Conservation (phyloP, 2,113 vertebrate genomes). For the Zingel zingel region DNA sequence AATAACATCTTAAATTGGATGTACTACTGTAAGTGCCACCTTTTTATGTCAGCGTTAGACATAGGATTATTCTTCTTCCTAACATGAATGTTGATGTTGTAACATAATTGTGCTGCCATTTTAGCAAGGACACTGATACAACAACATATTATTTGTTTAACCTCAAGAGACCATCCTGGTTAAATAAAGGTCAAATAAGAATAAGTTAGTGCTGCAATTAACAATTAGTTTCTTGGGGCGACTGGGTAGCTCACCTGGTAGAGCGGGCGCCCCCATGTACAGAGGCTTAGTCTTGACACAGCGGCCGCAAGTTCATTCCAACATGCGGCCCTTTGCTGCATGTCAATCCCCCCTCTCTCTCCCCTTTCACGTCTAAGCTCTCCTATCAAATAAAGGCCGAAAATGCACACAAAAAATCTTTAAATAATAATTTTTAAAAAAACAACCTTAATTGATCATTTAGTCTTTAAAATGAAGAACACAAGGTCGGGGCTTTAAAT, state of each 20-base stretch:
- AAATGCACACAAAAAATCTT: no score
- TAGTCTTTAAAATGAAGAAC: not conserved
- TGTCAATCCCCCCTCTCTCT: no score
- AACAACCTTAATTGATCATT: not conserved
- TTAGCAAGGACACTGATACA: not conserved
- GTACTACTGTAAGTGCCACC: not conserved
- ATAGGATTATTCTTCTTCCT: no score
- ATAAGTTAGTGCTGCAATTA: not conserved
- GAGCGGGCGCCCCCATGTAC: no score
- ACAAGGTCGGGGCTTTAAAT: not conserved
- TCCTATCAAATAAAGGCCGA: no score
- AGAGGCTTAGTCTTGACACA: no score
- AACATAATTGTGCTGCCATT: not conserved
- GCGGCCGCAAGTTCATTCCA: no score
- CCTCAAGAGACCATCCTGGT: not conserved
- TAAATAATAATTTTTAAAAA: no score
- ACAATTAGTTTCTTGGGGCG: no score
- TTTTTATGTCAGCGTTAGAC: not conserved
- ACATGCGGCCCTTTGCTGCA: no score
- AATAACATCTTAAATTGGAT: not conserved
- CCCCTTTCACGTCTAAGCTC: no score
- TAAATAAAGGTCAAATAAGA: not conserved
- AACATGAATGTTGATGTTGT: not conserved
- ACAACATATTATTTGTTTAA: not conserved
- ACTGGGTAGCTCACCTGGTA: no score